Base-by-base conservation (phyloP, 2,797 vertebrate genomes). In the Chromis chromis region DNA sequence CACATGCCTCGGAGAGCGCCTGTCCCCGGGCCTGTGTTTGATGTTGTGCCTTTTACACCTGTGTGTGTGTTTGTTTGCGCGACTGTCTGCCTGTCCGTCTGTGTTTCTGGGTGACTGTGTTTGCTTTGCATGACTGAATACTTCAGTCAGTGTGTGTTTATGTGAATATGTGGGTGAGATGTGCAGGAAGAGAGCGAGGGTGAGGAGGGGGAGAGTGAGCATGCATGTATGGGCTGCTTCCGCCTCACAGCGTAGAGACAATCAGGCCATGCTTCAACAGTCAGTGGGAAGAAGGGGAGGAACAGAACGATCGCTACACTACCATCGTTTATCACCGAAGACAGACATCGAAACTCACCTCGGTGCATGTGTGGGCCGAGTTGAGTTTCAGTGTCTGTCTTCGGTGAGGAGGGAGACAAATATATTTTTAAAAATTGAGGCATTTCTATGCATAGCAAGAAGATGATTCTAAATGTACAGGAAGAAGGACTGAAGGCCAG, bases 211-310 rank as follows among this genome's bases (percentile, higher is more conserved):
- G 46, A 49, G 53, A 13, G 61, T 27, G 55, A 25, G 53, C 12
- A 57, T 58, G 65, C 58, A 74, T 50, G 64, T 79, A 61, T 9
- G 49, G 12, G 62, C 70, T 27, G 67, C 83, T 86, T 87, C 72
- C 22, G 65, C 82, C 59, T 87, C 72, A 59, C 49, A 61, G 78
- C 73, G 1, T 74, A 64, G 55, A 89, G 72, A 88, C 79, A 66
- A 86, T 87, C 83, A 72, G 76, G 65, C 65, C 68, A 83, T 31
- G 86, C 85, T 79, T 78, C 84, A 80, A 68, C 40, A 52, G 69
- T 76, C 77, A 78, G 74, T 72, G 74, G 64, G 63, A 81, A 62
- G 78, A 76, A 77, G 46, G 39, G 74, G 76, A 69, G 75, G 76
- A 79, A 65, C 42, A 17, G 50, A 80, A 70, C 39, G 17, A 65